Base-by-base conservation (phyloP, 2,797 vertebrate species). In the Enoplosus armatus region DNA sequence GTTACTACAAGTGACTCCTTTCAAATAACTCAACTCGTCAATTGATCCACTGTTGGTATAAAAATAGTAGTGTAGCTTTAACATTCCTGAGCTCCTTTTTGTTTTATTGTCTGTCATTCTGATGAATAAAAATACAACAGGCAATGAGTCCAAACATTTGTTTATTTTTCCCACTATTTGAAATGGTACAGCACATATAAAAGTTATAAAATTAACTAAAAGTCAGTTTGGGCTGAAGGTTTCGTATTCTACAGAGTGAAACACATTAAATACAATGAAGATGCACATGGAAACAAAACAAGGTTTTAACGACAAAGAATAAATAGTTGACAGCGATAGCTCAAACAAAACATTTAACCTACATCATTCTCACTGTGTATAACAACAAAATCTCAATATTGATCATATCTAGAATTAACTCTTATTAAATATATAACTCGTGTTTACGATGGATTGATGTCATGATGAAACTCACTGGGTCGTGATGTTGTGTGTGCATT, bases 121-220 rank as follows among this genome's bases (percentile, higher is more conserved):
- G 15, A 50, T 2, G 45, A 59, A 58, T 45, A n/a, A 72, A 72
- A 26, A 37, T 9, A 51, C 45, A 74, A 67, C 55, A 79, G 7
- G 2, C 16, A 64, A 5, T 2, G 22, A 67, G 47, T 90, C 55
- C 61, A 88, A 87, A 85, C 60, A 33, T 22, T 58, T 82, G 18
- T 91, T 88, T 86, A 87, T 91, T 93, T 51, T 71, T 75, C 27
- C 26, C 55, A 70, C 72, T 76, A 72, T 83, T 26, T 85, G 43
- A 87, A 91, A 86, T 89, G 67, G 62, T 81, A 87, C 82, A 90
- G 90, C 85, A 91, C 87, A 91, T 87, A 92, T 31, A 91, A 93
- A 93, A 93, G 83, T 90, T 90, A 92, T 45, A 92, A 93, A 93
- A 92, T 67, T 16, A 88, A 92, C 72, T 72, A 71, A 66, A 76